Percentiles rank a stretch among this genome's conserved stretches.
phyloP scores from a whole-genome alignment of 1,140 invertebrate genomes.

The Steinernema feltiae region DNA sequence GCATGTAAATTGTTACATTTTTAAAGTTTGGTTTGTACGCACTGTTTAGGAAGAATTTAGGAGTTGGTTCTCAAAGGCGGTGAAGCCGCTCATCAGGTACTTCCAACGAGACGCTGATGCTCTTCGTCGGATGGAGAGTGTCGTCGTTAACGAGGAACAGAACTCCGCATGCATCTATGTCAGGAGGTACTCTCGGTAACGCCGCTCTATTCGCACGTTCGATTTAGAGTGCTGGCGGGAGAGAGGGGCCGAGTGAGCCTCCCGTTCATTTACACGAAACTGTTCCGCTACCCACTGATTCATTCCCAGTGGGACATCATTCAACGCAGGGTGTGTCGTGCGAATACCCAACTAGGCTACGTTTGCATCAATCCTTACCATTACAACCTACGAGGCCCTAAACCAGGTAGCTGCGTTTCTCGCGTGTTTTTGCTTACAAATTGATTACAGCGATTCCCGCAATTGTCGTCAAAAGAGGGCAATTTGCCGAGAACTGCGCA shows the following conservation, averaged over 20 bases:
- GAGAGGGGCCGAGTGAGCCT: not conserved
- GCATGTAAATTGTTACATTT: not conserved
- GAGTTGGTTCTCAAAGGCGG: not conserved
- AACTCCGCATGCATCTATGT: not conserved
- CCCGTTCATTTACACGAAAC: not conserved
- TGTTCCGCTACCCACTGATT: not conserved
- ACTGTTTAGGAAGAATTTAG: not conserved
- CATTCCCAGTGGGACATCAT: not conserved
- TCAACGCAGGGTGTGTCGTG: not conserved
- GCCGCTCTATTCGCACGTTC: not conserved
- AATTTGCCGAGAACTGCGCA: not conserved
- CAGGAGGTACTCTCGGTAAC: not conserved
- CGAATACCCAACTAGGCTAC: not conserved
- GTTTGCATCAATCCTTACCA: slow-evolving; percentile 1
- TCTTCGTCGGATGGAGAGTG: not conserved
- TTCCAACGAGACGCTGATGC: not conserved
- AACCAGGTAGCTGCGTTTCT: not conserved
- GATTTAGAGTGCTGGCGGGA: not conserved
- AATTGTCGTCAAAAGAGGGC: not conserved
- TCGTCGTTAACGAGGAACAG: not conserved
- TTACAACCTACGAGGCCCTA: not conserved
- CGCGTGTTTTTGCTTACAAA: not conserved
- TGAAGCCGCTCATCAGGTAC: not conserved
- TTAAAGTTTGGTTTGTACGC: no score
- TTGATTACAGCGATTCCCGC: not conserved